Evolutionary conservation across 2,797 vertebrate genomes (phyloP).

Genomic region (Florisuga fusca): DNA sequence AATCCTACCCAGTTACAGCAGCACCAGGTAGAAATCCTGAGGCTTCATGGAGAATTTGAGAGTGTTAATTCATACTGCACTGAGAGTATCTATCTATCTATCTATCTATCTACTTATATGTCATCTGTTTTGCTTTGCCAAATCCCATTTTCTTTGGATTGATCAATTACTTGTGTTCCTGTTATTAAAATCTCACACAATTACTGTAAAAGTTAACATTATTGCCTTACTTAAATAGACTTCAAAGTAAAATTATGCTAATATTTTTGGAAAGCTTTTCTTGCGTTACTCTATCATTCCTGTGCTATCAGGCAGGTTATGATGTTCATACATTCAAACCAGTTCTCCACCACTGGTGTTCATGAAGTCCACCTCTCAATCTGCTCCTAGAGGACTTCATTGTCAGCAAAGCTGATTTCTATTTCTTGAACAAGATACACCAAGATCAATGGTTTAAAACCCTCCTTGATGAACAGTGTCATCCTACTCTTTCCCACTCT

Average conservation of each 20-base stretch:
- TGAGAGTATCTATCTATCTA: not conserved
- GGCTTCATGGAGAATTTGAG: not conserved
- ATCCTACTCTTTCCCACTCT: not conserved
- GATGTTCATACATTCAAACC: not conserved
- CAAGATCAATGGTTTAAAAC: not conserved
- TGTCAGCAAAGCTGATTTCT: not conserved
- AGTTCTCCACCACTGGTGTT: not conserved
- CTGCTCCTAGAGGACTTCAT: not conserved
- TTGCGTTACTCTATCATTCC: fast-evolving
- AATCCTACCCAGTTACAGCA: not conserved
- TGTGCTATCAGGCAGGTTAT: not conserved
- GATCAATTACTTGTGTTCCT: not conserved
- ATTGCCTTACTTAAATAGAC: not conserved
- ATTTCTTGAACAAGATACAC: not conserved
- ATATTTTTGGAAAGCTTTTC: not conserved
- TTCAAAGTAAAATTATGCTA: not conserved
- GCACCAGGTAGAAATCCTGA: not conserved
- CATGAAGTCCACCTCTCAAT: not conserved
- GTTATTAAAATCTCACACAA: not conserved
- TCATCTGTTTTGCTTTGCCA: not conserved
- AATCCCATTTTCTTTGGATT: not conserved
- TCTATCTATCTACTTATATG: not conserved
- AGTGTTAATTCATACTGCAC: not conserved
- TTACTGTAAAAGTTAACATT: not conserved
- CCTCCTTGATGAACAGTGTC: not conserved